phyloP scores from a whole-genome alignment of 2,797 vertebrate species.

The Leptoclinus maculatus region DNA sequence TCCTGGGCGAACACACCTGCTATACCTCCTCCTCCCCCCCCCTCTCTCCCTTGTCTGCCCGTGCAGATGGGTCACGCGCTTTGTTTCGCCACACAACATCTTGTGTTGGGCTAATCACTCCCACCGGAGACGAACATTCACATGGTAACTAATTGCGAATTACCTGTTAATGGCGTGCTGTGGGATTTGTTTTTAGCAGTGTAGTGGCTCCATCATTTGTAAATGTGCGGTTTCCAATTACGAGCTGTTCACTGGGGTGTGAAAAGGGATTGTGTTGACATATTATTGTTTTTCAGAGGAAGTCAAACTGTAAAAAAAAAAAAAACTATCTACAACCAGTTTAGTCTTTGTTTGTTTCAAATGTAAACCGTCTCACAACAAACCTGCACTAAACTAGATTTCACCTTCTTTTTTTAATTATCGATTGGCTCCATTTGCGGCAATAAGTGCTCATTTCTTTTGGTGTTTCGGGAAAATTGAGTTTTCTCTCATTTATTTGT shows the following conservation, averaged over 20 bases:
- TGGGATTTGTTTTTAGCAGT: slow-evolving; percentile 53
- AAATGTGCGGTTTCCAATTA: slow-evolving; percentile 59
- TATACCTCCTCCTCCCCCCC: background rate
- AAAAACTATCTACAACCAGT: background rate
- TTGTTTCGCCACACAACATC: slow-evolving; percentile 46
- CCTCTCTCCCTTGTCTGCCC: background rate
- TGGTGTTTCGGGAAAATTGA: background rate
- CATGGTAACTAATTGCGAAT: slow-evolving; percentile 62
- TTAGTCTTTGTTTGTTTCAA: background rate
- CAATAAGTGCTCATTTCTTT: background rate
- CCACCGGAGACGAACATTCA: slow-evolving; percentile 49
- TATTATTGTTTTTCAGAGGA: slow-evolving; percentile 28
- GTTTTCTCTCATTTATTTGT: slow-evolving; percentile 2
- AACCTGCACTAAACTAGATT: background rate
- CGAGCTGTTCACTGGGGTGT: slow-evolving; percentile 30
- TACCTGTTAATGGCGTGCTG: slow-evolving; percentile 63
- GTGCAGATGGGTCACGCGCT: slow-evolving; percentile 57
- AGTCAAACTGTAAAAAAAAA: slow-evolving; percentile 12
- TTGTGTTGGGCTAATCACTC: slow-evolving; percentile 65
- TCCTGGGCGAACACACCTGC: slow-evolving; percentile 53
- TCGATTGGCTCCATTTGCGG: background rate
- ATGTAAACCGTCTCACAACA: slow-evolving; percentile 5
- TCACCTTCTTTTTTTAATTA: background rate
- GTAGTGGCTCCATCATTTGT: slow-evolving; percentile 44
- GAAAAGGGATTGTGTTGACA: slow-evolving; percentile 31